Conservation (phyloP, 2,113 vertebrate species). For the Planiliza haematocheilus region DNA sequence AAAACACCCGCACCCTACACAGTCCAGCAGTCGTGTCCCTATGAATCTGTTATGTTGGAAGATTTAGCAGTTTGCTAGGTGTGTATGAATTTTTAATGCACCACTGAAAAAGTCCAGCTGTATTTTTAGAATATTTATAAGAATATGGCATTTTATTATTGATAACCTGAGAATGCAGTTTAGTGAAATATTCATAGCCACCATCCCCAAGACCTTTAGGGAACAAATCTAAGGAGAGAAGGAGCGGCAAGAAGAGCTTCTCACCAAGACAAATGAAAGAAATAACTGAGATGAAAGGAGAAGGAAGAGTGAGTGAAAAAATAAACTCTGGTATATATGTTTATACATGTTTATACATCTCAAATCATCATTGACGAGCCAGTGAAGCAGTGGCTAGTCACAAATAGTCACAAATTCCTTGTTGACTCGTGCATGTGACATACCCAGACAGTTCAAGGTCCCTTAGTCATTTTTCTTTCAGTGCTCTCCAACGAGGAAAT, state of each 20-base stretch:
- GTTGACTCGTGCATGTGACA: too few species aligned
- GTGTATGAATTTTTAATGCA: constrained; percentile 78
- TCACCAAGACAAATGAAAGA: constrained; percentile 43
- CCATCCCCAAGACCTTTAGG: constrained; percentile 67
- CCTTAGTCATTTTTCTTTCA: too few species aligned
- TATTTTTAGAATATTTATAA: constrained; percentile 86
- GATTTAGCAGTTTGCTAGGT: constrained; percentile 69
- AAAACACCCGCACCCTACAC: constrained; percentile 44
- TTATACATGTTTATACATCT: too few species aligned
- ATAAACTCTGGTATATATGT: too few species aligned
- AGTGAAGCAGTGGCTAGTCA: too few species aligned
- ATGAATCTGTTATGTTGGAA: constrained; percentile 48
- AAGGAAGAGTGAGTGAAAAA: neutral
- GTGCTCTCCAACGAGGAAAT: too few species aligned
- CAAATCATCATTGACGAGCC: too few species aligned
- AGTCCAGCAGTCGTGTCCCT: constrained; percentile 38
- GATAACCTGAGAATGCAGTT: constrained; percentile 83
- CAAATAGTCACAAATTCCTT: too few species aligned
- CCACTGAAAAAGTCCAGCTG: constrained; percentile 68
- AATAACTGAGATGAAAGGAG: constrained; percentile 10
- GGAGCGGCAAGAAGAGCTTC: constrained; percentile 28
- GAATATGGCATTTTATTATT: constrained; percentile 85
- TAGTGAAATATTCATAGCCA: constrained; percentile 81
- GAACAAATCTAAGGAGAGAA: constrained; percentile 66
- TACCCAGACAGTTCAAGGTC: too few species aligned